Base-by-base conservation (phyloP, 2,113 vertebrate species). In the Herpailurus yagouaroundi region DNA sequence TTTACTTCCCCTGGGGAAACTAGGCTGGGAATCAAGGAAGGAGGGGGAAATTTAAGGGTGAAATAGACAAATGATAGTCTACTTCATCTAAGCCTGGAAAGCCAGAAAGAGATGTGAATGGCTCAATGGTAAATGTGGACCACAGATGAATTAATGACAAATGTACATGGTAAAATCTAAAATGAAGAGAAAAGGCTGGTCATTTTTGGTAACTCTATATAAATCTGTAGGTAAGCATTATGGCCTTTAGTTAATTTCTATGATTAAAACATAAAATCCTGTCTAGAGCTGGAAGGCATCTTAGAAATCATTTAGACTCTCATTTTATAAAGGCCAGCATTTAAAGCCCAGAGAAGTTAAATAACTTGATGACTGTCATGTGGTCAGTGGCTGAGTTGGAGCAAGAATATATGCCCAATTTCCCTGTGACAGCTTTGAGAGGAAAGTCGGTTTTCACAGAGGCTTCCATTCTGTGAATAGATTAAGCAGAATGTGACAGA, bases 401-500 rank as follows among this genome's bases (percentile, higher is more conserved):
- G 29, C 48, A 89, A 66, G 48, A 74, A 60, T 14, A 23, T 2
- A 3, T 33, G 76, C 33, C 52, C 60, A 27, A 55, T 88, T 90
- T 25, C 63, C 87, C 38, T 89, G 52, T 66, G 68, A 92, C 55
- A 68, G 82, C 76, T 89, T 41, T 68, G 64, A 91, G 66, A 77
- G 69, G 57, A 85, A 97, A 96, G 96, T 66, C 60, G 12, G 7
- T 94, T 97, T 97, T 90, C 63, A 81, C 41, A 85, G 92, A 91
- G 52, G 16, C 19, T 88, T 88, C 87, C 73, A 19, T 77, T 91
- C 45, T 63, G 45, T 38, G 73, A 96, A 85, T 91, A 96, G 92
- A 96, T 84, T 88, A 96, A 79, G 69, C 7, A 0, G 80, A 97
- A 91, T 82, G 29, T 96, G 81, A 90, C 94, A 98, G 96, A 95